Conservation (phyloP, 2,797 vertebrate genomes). For the Notolabrus celidotus region DNA sequence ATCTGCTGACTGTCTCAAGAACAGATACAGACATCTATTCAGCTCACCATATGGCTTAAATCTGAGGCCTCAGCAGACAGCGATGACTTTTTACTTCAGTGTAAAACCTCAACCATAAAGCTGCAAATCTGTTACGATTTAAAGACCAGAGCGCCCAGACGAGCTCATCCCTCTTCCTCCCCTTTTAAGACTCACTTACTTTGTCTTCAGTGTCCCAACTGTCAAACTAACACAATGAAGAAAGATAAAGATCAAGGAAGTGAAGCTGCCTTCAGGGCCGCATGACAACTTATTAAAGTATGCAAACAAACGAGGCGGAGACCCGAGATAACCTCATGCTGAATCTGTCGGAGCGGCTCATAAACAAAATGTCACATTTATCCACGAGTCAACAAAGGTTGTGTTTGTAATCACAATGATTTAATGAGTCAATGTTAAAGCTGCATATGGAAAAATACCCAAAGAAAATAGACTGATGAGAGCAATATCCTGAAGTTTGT, state of each 20-base stretch:
- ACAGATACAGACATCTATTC: slow-evolving; percentile 5
- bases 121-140: slow-evolving; percentile 3
- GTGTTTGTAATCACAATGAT: neutral
- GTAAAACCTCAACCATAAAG: slow-evolving; percentile 18
- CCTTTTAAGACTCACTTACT: neutral
- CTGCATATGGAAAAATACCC: neutral
- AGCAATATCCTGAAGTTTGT: no score
- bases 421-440: neutral
- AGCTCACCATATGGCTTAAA: slow-evolving; percentile 21
- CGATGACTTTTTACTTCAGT: slow-evolving; percentile 4
- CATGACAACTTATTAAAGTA: neutral
- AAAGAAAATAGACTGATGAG: no score
- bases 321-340: slow-evolving; percentile 6
- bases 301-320: neutral
- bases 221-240: neutral
- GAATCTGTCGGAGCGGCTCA: neutral
- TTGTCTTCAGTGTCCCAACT: neutral
- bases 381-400: no score
- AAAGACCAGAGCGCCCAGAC: slow-evolving; percentile 8
- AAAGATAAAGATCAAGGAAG: slow-evolving; percentile 4
- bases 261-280: neutral
- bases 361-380: neutral
- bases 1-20: slow-evolving; percentile 23
- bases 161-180: slow-evolving; percentile 9
- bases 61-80: slow-evolving; percentile 5